A percentile compares a stretch with the other conserved stretches of the same genome.
These are phyloP conservation scores for Sitobion miscanthi DNA, from an alignment of 1,140 invertebrate genomes.

Conservation along the genomic window DNA sequence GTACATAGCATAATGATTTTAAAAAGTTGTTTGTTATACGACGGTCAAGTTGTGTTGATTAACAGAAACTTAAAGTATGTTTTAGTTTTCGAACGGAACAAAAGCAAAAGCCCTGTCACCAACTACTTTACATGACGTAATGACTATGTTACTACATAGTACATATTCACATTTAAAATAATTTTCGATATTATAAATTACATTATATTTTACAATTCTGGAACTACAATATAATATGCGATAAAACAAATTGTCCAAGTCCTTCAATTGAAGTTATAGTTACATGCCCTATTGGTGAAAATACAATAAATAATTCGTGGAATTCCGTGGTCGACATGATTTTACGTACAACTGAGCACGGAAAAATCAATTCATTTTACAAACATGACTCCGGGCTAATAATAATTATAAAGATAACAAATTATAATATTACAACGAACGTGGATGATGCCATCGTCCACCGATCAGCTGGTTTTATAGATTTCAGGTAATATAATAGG, in stretches of 20 bases:
- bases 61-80: background rate
- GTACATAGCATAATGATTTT: background rate
- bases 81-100: no score
- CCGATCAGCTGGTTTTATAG: background rate
- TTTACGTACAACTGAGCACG: background rate
- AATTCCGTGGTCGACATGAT: background rate
- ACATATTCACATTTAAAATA: background rate
- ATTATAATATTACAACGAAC: background rate
- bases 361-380: background rate
- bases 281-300: background rate
- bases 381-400: background rate
- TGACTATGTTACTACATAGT: fast-evolving
- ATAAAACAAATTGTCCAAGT: no score
- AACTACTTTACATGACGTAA: background rate
- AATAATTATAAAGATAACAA: background rate
- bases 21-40: background rate
- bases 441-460: background rate
- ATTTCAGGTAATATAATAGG: background rate
- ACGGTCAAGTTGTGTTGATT: background rate
- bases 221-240: background rate
- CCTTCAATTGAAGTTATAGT: background rate
- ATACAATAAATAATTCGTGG: background rate
- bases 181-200: background rate
- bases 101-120: background rate
- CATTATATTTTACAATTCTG: background rate